These are phyloP conservation scores for Nothobranchius furzeri DNA, from an alignment of 2,113 vertebrate species.

Conservation along the genomic window DNA sequence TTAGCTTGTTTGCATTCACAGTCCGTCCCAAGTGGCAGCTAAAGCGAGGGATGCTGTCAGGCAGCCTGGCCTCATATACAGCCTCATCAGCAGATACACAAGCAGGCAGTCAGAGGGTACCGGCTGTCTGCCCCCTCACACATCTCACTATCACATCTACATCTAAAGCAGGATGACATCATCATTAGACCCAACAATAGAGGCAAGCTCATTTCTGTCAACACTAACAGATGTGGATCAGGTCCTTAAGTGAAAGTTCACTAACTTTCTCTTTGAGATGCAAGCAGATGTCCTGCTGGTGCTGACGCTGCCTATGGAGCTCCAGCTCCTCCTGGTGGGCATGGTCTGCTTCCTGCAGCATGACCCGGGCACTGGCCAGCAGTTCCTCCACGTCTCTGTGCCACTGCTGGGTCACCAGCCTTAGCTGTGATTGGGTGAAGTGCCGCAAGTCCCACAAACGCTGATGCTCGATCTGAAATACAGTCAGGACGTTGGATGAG, in stretches of 20 bases:
- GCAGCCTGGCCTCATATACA: constrained; percentile 40
- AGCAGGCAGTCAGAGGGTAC: constrained; percentile 31
- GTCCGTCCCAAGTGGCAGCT: constrained; percentile 64
- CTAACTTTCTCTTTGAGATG: constrained; percentile 88
- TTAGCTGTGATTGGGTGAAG: constrained; percentile 77
- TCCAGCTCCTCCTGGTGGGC: constrained; percentile 77
- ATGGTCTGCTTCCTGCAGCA: constrained; percentile 82
- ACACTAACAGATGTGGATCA: background rate
- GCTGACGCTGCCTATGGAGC: constrained; percentile 77
- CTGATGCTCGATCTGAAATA: constrained; percentile 81
- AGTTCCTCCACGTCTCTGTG: constrained; percentile 78
- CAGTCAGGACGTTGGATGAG: background rate
- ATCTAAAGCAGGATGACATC: background rate
- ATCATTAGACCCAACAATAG: background rate
- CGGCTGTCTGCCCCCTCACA: constrained; percentile 11
- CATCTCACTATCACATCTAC: background rate
- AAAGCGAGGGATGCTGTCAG: constrained; percentile 59
- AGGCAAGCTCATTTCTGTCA: background rate
- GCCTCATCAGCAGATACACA: constrained; percentile 56
- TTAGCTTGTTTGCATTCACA: constrained; percentile 74
- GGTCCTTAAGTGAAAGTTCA: background rate
- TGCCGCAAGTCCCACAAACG: constrained; percentile 74
- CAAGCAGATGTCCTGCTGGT: constrained; percentile 86
- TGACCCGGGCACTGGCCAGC: constrained; percentile 72
- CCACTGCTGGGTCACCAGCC: constrained; percentile 77